phyloP scores from a whole-genome alignment of 2,888 invertebrate genomes.

The Xiphydria camelus region DNA sequence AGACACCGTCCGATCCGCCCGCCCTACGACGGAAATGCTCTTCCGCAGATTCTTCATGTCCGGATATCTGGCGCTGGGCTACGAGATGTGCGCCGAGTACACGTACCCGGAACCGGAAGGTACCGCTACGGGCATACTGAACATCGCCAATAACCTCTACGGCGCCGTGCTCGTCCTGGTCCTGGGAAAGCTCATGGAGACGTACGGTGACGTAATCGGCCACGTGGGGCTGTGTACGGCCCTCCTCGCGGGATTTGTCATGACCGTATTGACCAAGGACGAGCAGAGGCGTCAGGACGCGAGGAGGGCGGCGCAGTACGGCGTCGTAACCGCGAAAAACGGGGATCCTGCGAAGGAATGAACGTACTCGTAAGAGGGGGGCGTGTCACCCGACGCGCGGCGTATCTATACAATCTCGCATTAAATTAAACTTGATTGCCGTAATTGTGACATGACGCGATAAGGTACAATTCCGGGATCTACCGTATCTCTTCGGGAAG shows the following conservation, averaged over 20 bases:
- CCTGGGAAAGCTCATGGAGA: slow-evolving; percentile 44
- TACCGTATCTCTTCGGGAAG: no score
- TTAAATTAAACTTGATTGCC: no score
- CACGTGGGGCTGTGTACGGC: slow-evolving; percentile 45
- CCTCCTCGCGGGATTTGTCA: slow-evolving; percentile 43
- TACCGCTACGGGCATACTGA: slow-evolving; percentile 70
- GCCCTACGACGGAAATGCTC: no score
- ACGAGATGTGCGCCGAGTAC: slow-evolving; percentile 74
- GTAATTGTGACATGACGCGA: no score
- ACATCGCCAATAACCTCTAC: slow-evolving; percentile 59
- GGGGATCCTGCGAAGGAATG: neutral
- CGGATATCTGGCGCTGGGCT: slow-evolving; percentile 73
- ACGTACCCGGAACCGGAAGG: slow-evolving; percentile 76
- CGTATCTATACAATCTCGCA: no score
- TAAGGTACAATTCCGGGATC: no score
- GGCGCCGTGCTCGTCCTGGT: slow-evolving; percentile 46
- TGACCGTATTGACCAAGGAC: slow-evolving; percentile 45
- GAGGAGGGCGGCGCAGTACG: slow-evolving; percentile 22
- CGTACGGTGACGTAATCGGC: slow-evolving; percentile 47
- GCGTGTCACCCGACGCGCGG: no score
- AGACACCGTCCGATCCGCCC: no score
- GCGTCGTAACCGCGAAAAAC: slow-evolving; percentile 12
- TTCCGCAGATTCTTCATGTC: slow-evolving; percentile 76
- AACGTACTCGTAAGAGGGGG: no score
- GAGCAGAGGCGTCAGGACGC: slow-evolving; percentile 46